A percentile compares a stretch with the other conserved stretches of the same genome.
phyloP scores from a whole-genome alignment of 2,888 invertebrate genomes.

The Disparrhopalites patrizii region DNA sequence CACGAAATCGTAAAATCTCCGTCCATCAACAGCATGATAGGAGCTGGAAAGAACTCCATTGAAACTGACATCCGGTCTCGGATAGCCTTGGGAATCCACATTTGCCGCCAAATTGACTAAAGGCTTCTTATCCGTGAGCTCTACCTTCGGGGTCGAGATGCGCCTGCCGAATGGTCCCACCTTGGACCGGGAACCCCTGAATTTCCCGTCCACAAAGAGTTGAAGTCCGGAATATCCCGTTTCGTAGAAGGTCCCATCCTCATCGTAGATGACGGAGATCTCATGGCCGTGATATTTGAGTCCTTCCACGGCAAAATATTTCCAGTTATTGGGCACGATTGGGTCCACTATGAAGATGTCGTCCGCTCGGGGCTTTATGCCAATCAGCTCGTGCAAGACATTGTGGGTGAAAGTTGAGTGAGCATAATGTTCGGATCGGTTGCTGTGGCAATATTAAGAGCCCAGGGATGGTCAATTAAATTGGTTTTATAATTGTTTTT shows the following conservation, averaged over 20 bases:
- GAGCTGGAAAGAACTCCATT: slow-evolving; percentile 35
- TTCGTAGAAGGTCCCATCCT: slow-evolving; percentile 39
- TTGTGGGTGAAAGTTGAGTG: slow-evolving; percentile 42
- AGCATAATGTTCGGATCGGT: slow-evolving; percentile 42
- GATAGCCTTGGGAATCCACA: slow-evolving; percentile 35
- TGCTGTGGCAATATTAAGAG: slow-evolving; percentile 21
- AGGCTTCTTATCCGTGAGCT: slow-evolving; percentile 14
- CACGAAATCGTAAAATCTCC: slow-evolving; percentile 42
- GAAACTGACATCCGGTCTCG: slow-evolving; percentile 34
- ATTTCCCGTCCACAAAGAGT: slow-evolving; percentile 36
- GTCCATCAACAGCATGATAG: slow-evolving; percentile 45
- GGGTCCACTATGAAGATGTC: slow-evolving; percentile 38
- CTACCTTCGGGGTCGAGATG: slow-evolving; percentile 31
- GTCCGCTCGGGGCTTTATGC: slow-evolving; percentile 37
- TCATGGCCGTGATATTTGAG: slow-evolving; percentile 43
- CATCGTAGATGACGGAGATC: slow-evolving; percentile 38
- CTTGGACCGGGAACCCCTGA: slow-evolving; percentile 20
- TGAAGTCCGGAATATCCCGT: slow-evolving; percentile 34
- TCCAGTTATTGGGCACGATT: slow-evolving; percentile 33
- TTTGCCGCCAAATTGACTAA: slow-evolving; percentile 44
- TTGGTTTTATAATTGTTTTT: background rate
- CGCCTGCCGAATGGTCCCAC: slow-evolving; percentile 32
- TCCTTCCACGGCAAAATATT: slow-evolving; percentile 37
- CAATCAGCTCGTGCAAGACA: slow-evolving; percentile 39
- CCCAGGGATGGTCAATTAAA: background rate